phyloP scores from a whole-genome alignment of 2,113 vertebrate species.

The Gnathonemus longibarbis region DNA sequence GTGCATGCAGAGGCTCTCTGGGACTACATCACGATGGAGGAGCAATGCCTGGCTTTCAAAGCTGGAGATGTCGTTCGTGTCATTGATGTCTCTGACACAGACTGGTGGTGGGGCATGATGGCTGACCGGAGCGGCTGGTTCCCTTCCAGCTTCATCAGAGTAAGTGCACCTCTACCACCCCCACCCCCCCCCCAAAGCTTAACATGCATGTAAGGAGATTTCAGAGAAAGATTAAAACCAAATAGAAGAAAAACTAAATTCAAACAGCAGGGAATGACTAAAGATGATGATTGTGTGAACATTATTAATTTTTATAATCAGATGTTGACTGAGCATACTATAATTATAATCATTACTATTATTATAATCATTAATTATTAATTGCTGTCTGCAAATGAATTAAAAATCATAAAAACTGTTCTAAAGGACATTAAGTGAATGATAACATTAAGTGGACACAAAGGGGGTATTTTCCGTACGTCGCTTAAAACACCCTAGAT shows the following conservation, averaged over 20 bases:
- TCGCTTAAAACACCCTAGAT: too few species aligned
- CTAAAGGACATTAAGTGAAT: neutral
- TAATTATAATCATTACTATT: too few species aligned
- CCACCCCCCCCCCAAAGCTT: neutral
- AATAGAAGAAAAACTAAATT: neutral
- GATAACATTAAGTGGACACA: neutral
- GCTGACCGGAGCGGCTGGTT: constrained; percentile 90
- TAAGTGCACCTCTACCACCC: constrained; percentile 43
- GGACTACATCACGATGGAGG: constrained; percentile 98
- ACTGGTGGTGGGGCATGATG: constrained; percentile 96
- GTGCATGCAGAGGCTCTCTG: constrained; percentile 92
- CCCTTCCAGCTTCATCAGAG: constrained; percentile 91
- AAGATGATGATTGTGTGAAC: neutral
- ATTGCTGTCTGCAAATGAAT: neutral
- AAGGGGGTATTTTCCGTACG: neutral
- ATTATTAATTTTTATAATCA: neutral
- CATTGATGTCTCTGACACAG: constrained; percentile 84
- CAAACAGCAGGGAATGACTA: neutral
- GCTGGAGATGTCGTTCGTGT: constrained; percentile 91
- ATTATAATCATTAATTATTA: neutral
- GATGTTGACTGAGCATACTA: too few species aligned
- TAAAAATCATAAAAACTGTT: neutral
- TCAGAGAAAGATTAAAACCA: neutral
- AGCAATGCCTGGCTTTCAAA: constrained; percentile 94
- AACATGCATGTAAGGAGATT: neutral